Conservation (phyloP, 1,140 invertebrate species). For the Tachypleus tridentatus region DNA sequence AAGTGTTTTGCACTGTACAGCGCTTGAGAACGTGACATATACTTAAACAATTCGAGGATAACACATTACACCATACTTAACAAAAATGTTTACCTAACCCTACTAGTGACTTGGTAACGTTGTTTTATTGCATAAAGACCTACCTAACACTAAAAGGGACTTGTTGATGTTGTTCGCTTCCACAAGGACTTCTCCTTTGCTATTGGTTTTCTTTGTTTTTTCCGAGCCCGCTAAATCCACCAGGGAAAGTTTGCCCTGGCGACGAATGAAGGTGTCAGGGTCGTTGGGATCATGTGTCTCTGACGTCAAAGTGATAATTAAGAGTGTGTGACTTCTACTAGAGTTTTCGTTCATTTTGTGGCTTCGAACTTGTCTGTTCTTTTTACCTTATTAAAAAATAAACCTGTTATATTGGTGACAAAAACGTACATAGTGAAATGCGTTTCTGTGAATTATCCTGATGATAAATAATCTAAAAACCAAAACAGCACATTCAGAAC, state of each 20-base stretch:
- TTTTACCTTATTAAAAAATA: slow-evolving; percentile 44
- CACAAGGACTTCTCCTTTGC: slow-evolving; percentile 75
- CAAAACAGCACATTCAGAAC: too few relatives aligned
- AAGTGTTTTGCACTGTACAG: too few relatives aligned
- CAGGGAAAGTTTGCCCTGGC: slow-evolving; percentile 83
- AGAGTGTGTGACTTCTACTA: slow-evolving; percentile 85
- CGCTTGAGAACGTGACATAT: too few relatives aligned
- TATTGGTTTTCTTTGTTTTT: slow-evolving; percentile 85
- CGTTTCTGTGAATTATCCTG: too few relatives aligned
- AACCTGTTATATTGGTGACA: too few relatives aligned
- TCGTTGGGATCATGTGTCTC: slow-evolving; percentile 50
- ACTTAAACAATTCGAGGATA: too few relatives aligned
- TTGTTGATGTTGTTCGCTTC: slow-evolving; percentile 96
- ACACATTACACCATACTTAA: too few relatives aligned
- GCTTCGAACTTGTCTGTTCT: slow-evolving; percentile 66
- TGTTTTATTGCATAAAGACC: slow-evolving; percentile 15
- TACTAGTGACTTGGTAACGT: too few relatives aligned
- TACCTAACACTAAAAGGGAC: slow-evolving; percentile 84
- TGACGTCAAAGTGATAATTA: slow-evolving; percentile 70
- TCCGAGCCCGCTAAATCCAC: slow-evolving; percentile 90
- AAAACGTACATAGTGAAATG: too few relatives aligned
- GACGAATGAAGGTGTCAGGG: slow-evolving; percentile 22
- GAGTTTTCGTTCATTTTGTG: slow-evolving; percentile 96
- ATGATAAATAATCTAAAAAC: too few relatives aligned
- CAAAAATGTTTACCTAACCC: too few relatives aligned